phyloP scores from a whole-genome alignment of 2,797 vertebrate species.

The Onychomys arenicola region DNA sequence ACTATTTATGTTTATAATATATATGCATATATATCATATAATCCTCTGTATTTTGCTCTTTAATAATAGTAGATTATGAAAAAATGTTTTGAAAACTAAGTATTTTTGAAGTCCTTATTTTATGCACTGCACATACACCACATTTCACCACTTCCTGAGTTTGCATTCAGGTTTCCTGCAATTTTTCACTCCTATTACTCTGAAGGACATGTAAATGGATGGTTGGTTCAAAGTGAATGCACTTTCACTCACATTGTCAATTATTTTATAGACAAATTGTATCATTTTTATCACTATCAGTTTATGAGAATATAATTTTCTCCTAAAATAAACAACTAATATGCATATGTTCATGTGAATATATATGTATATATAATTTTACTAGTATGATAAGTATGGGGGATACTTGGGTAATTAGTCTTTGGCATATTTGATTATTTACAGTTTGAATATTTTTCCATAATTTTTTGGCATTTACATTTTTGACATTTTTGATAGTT shows the following conservation, averaged over 20 bases:
- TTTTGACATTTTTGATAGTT: neutral
- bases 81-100: neutral
- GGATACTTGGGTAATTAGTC: neutral
- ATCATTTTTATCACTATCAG: neutral
- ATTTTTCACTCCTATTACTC: neutral
- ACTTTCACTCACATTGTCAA: neutral
- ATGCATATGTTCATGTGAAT: neutral
- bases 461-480: neutral
- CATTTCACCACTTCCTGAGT: neutral
- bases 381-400: neutral
- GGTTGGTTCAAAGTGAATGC: neutral
- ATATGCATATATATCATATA: neutral
- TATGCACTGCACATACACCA: neutral
- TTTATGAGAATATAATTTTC: conserved; percentile 9
- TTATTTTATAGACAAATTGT: neutral
- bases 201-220: neutral
- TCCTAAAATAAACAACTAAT: neutral
- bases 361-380: neutral
- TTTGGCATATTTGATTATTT: neutral
- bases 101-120: neutral
- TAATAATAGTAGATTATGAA: neutral
- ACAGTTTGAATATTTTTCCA: neutral
- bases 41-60: neutral
- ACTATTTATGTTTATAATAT: neutral
- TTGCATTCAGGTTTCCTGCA: neutral